These are phyloP conservation scores for Mesodorylaimus sp. DNA, from an alignment of 2,888 invertebrate species.

Conservation along the genomic window DNA sequence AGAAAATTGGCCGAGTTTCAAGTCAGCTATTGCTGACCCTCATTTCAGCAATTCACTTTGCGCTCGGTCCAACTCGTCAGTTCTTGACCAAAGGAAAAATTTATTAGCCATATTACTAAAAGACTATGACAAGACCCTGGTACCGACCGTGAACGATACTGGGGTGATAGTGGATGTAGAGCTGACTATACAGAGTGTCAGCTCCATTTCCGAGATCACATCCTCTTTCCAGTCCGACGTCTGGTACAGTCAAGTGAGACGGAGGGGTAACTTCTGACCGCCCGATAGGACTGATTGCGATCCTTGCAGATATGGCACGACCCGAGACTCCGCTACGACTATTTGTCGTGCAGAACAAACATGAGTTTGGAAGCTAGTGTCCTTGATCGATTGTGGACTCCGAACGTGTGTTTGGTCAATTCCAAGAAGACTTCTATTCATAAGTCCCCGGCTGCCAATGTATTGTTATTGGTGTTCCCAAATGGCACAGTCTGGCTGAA, in stretches of 20 bases:
- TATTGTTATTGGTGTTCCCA: slow-evolving; percentile 1
- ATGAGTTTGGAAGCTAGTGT: neutral
- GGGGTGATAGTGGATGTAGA: neutral
- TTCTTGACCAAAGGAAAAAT: too few species aligned
- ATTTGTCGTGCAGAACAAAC: neutral
- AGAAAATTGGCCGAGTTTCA: too few species aligned
- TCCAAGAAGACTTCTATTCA: slow-evolving; percentile 5
- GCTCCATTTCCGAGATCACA: neutral
- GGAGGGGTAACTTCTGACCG: too few species aligned
- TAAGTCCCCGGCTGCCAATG: slow-evolving; percentile 3
- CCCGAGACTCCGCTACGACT: neutral
- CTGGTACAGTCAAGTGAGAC: slow-evolving; percentile 3
- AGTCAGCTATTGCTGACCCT: too few species aligned
- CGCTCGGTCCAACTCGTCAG: too few species aligned
- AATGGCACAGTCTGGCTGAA: slow-evolving; percentile 9
- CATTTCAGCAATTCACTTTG: too few species aligned
- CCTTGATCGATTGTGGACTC: slow-evolving; percentile 5
- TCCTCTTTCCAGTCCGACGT: slow-evolving; percentile 3
- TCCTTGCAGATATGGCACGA: slow-evolving; percentile 5
- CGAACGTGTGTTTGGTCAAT: slow-evolving; percentile 7
- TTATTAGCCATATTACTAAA: neutral
- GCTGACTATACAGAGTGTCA: neutral
- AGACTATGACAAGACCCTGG: slow-evolving; percentile 1
- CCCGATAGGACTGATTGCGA: too few species aligned
- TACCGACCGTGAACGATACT: neutral